These are phyloP conservation scores for Sinonovacula constricta DNA, from an alignment of 1,140 invertebrate species.

Conservation along the genomic window DNA sequence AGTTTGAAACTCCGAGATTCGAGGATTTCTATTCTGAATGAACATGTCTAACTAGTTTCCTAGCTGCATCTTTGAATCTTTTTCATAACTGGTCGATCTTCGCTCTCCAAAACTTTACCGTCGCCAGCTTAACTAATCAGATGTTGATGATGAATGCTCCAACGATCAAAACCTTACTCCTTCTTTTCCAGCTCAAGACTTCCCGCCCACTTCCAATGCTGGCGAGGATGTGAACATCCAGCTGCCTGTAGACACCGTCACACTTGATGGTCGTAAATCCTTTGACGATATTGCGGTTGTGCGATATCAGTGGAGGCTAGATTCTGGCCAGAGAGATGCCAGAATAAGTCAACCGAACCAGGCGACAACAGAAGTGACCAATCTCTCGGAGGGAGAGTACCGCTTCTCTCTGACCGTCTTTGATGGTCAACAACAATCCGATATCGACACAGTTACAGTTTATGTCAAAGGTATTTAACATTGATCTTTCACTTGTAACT, in stretches of 20 bases:
- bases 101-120: too few relatives aligned
- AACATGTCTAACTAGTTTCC: too few relatives aligned
- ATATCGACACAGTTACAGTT: slow-evolving; percentile 19
- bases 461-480: slow-evolving; percentile 29
- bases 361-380: background rate
- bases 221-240: slow-evolving; percentile 19
- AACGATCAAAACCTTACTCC: too few relatives aligned
- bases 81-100: too few relatives aligned
- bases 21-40: too few relatives aligned
- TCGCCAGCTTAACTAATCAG: too few relatives aligned
- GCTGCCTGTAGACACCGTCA: slow-evolving; percentile 14
- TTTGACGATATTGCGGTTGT: slow-evolving; percentile 23
- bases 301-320: slow-evolving; percentile 9
- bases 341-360: background rate
- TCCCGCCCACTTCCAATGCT: slow-evolving; percentile 23
- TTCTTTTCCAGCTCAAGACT: background rate
- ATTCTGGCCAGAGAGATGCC: background rate
- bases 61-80: too few relatives aligned
- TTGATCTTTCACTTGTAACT: too few relatives aligned
- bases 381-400: slow-evolving; percentile 6
- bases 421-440: slow-evolving; percentile 11
- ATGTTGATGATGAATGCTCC: too few relatives aligned
- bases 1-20: too few relatives aligned
- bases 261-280: slow-evolving; percentile 19
- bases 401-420: slow-evolving; percentile 17